Evolutionary conservation across 2,113 vertebrate species (phyloP), one percentile per base, ranked within the genome.

Genomic region (Donacobius atricapilla): DNA sequence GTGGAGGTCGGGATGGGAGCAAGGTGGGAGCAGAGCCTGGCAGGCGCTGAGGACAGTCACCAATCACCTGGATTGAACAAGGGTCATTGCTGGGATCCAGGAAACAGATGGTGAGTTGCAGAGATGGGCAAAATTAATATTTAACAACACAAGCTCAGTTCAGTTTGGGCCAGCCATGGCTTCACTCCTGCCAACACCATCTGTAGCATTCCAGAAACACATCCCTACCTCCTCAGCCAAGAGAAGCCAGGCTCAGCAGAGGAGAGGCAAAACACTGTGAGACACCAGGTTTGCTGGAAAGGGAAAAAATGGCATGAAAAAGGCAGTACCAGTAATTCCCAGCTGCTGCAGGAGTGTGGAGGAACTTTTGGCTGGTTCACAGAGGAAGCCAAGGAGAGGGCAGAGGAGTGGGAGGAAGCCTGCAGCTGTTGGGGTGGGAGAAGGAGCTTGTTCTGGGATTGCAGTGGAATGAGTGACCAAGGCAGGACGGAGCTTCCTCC

Each of bases 51-150:
- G 16, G 35, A 47, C 0, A 0, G 53, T 47, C 77, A 82, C 51
- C 47, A 24, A 15, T 44, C 70, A 24, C 28, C 54, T 53, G 61
- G 63, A 13, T 27, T 78, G 68, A 58, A 33, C 23, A 54, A 86
- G 16, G 54, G 50, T 81, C 72, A 11, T 71, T 66, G 18, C 40
- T 24, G 6, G 70, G 30, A 66, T 47, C 47, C 65, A 80, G 33
- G 71, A 76, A 79, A 89, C 83, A 93, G 89, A 86, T 82, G 84
- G 89, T 58, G 70, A 76, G 24, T 47, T 91, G 87, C 54, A 80
- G 83, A 80, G 79, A 64, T 66, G 64, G 71, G 35, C 39, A 90
- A 45, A 96, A 90, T 92, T 27, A 90, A 54, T 93, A 79, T 87
- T 94, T 94, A 81, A 83, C 64, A 63, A 35, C 66, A 86, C 25